These are phyloP conservation scores for Spea hammondii DNA, from an alignment of 2,797 vertebrate genomes.

Conservation along the genomic window DNA sequence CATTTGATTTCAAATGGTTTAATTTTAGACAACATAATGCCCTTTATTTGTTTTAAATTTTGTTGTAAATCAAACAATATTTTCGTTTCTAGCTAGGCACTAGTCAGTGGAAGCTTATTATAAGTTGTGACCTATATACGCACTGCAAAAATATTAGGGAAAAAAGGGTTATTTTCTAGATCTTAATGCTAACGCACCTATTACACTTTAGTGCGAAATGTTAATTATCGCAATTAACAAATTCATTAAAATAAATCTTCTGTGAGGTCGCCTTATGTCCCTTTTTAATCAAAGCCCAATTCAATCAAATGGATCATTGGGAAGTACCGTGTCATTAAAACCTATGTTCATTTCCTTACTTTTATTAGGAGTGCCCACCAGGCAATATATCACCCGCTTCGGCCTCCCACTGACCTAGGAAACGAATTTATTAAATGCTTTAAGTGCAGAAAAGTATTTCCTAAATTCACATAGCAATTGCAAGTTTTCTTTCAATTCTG, in stretches of 20 bases:
- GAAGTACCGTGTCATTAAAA: constrained; percentile 20
- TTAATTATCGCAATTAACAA: not conserved
- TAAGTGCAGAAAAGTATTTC: constrained; percentile 1
- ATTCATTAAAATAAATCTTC: not conserved
- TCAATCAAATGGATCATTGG: constrained; percentile 2
- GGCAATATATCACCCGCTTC: constrained; percentile 9
- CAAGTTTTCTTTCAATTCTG: too few relatives aligned
- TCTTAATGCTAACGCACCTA: too few relatives aligned
- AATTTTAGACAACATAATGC: not conserved
- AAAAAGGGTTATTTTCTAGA: too few relatives aligned
- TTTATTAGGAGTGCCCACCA: constrained; percentile 19
- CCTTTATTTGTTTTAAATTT: not conserved
- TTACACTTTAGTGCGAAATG: not conserved
- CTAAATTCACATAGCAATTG: too few relatives aligned
- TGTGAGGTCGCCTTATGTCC: too few relatives aligned
- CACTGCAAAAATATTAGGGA: too few relatives aligned
- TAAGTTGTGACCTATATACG: too few relatives aligned
- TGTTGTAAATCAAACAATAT: not conserved
- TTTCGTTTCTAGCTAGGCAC: not conserved
- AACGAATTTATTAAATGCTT: constrained; percentile 2
- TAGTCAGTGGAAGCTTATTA: not conserved
- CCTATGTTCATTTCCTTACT: constrained; percentile 23
- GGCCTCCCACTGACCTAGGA: constrained; percentile 1
- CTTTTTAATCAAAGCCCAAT: not conserved
- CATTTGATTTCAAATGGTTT: not conserved